Base-by-base conservation (phyloP, 2,888 invertebrate genomes). In the Morpho helenor region DNA sequence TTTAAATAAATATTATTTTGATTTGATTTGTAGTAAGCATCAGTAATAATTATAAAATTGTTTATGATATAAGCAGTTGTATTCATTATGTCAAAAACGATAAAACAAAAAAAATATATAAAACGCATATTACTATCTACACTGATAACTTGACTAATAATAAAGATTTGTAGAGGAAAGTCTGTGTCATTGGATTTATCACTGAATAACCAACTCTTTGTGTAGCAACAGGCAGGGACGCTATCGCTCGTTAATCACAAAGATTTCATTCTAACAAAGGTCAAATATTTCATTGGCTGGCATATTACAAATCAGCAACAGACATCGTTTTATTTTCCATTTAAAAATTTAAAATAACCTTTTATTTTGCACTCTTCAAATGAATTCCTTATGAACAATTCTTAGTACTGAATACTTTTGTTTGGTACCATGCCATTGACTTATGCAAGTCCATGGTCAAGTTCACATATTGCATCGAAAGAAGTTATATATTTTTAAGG, bases 231-330 rank as follows among this genome's bases (percentile, higher is more conserved):
- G 47, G 7, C 49, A 43, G 48, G 31, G 54, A 52, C 56, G 53
- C 31, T 52, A 39, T 43, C 50, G 58, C 39, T 60, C 54, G 51
- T 56, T 58, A 56, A 61, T 61, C 58, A 61, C 8, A 48, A 47
- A 56, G 60, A 50, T 62, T 56, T 31, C 45, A 56, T 60, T 52
- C 50, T 58, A 60, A 60, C 63, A 41, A 51, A 49, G 63, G 58
- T 63, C 58, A 63, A 63, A 59, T 59, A 61, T 63, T 63, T 59
- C 61, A 63, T 63, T 48, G 43, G 59, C 59, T 59, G 50, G 57
- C 59, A 31, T 43, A 56, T 48, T 54, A 56, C 44, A 59, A 55
- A 49, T 56, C 52, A 49, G 8, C 22, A 42, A 31, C 49, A 9
- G 53, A 49, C 44, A 16, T 10, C 43, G 48, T 16, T 52, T 42